Conservation (phyloP, 1,140 invertebrate species). For the Hylaeus volcanicus region DNA sequence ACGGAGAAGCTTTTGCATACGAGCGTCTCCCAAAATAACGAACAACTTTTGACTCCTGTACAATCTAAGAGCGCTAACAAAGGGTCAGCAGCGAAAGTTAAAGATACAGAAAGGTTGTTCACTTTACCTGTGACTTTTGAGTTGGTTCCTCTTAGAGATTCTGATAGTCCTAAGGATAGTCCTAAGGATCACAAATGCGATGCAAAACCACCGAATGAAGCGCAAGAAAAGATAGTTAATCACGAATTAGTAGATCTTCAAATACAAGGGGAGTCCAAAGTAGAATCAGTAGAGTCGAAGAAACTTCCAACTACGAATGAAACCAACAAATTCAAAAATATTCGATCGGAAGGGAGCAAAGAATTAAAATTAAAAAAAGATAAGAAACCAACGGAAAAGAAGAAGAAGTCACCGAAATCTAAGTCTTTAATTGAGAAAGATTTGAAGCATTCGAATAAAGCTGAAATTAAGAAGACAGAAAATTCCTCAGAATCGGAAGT, state of each 20-base stretch:
- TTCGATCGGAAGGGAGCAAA: conserved; percentile 72
- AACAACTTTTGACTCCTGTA: background rate
- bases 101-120: background rate
- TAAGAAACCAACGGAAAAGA: conserved; percentile 39
- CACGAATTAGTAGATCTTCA: background rate
- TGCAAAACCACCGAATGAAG: background rate
- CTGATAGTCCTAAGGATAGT: background rate
- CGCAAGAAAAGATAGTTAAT: background rate
- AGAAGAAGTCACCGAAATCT: conserved; percentile 31
- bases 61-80: background rate
- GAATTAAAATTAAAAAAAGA: conserved; percentile 69
- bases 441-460: background rate
- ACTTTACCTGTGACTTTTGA: background rate
- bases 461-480: background rate
- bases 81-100: background rate
- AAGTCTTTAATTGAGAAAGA: conserved; percentile 1
- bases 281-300: background rate
- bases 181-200: background rate
- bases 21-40: background rate
- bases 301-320: background rate
- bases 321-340: conserved; percentile 65
- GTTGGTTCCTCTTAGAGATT: too few species aligned
- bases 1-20: background rate
- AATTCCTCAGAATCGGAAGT: background rate
- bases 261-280: background rate